Evolutionary conservation across 2,113 vertebrate genomes (phyloP), one percentile per base, ranked within the genome.

Genomic region (Hypanus sabinus): DNA sequence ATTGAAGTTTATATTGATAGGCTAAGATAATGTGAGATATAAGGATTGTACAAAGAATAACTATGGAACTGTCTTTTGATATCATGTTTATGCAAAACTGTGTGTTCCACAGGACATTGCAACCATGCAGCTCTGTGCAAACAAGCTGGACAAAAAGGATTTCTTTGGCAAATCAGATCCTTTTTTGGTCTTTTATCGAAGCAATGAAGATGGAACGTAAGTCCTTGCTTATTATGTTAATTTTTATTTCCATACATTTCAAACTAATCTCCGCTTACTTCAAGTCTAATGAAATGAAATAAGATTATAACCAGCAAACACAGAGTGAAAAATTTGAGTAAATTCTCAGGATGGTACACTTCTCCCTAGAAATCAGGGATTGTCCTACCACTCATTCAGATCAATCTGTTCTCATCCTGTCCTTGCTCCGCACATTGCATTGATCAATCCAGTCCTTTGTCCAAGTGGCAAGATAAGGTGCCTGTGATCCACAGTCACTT

Each of bases 101-200:
- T 80, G 55, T 77, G 73, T 46, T 95, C 94, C 22, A 77, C 95
- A 99, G 99, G 99, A 99, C 95, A 98, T 99, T 0, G 96, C 98
- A 88, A 99, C 99, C 0, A 99, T 99, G 99, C 99, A 99, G 96
- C 95, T 99, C 75, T 99, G 99, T 0, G 99, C 98, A 95, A 99
- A 99, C 97, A 99, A 99, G 96, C 97, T 99, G 95, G 99, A 99
- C 97, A 99, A 99, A 95, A 99, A 99, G 96, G 99, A 99, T 95
- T 99, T 99, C 96, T 99, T 99, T 1, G 99, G 99, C 91, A 99
- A 99, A 96, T 99, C 99, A 0, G 98, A 99, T 95, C 98, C 99
- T 57, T 99, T 99, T 96, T 97, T 99, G 16, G 98, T 99, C 94
- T 99, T 99, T 97, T 99, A 99, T 95, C 97, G 99, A 94, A 99